Evolutionary conservation across 2,113 vertebrate species (phyloP).

Genomic region (Furnarius figulus): DNA sequence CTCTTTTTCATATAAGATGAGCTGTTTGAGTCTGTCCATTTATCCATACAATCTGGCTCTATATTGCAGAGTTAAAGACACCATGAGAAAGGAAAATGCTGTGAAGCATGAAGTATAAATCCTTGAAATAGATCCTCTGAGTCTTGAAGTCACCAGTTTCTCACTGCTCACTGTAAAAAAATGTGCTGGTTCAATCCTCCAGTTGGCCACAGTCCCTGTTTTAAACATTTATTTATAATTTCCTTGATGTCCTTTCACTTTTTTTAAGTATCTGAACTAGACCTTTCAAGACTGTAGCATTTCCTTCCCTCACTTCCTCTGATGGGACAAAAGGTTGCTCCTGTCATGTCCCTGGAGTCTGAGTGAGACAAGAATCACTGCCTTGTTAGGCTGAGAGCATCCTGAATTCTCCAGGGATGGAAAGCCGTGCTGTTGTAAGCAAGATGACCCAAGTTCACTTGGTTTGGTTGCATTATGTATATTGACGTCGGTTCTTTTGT

Average conservation of each 20-base stretch:
- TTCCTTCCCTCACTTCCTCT: not conserved
- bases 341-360: rapidly evolving
- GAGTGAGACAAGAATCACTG: not conserved
- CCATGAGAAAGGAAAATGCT: not conserved
- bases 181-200: not conserved
- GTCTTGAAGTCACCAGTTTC: not conserved
- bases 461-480: not conserved
- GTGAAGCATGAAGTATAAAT: not conserved
- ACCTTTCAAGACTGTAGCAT: not conserved
- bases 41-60: not conserved
- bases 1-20: not conserved
- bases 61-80: not conserved
- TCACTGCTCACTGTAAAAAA: not conserved
- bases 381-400: not conserved
- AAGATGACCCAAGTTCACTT: not conserved
- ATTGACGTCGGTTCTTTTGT: conserved; percentile 7
- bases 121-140: conserved; percentile 1
- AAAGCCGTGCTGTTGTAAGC: not conserved
- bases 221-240: conserved; percentile 15
- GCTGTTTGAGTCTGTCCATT: not conserved
- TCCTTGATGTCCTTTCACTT: not conserved
- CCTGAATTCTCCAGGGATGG: not conserved
- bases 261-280: not conserved
- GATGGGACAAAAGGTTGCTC: not conserved
- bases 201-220: not conserved